Percentiles rank a stretch among this genome's conserved stretches.
Evolutionary conservation across 2,888 invertebrate genomes (phyloP).

Genomic region (Antheraea assamensis): DNA sequence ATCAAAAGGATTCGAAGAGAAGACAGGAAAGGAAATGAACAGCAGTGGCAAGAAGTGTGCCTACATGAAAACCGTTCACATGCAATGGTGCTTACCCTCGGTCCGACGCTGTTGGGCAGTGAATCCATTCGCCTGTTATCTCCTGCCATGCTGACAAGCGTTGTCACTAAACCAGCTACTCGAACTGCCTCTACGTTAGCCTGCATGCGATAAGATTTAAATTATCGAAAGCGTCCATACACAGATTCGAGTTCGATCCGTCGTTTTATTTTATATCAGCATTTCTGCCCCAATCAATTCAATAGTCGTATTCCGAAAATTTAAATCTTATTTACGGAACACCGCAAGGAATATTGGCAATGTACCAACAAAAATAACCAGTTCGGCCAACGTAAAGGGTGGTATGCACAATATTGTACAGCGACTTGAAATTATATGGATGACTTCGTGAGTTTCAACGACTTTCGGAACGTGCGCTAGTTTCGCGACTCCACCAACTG

Average conservation of each 20-base stretch:
- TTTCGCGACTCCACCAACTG: slow-evolving; percentile 41
- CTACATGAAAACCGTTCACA: slow-evolving; percentile 35
- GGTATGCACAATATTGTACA: slow-evolving; percentile 53
- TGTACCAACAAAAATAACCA: slow-evolving; percentile 59
- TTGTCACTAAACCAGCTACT: slow-evolving; percentile 91
- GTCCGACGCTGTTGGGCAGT: slow-evolving; percentile 79
- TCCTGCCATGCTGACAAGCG: slow-evolving; percentile 91
- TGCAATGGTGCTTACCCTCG: slow-evolving; percentile 71
- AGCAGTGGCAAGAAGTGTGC: slow-evolving; percentile 17
- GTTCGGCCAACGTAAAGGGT: slow-evolving; percentile 52
- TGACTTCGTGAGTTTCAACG: slow-evolving; percentile 57
- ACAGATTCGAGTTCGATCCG: slow-evolving; percentile 38
- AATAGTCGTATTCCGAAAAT: slow-evolving; percentile 59
- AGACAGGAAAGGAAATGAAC: slow-evolving; percentile 12
- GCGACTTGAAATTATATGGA: slow-evolving; percentile 51
- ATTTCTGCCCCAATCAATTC: slow-evolving; percentile 46
- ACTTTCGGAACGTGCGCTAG: slow-evolving; percentile 46
- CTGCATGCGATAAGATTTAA: slow-evolving; percentile 81
- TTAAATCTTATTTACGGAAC: slow-evolving; percentile 76
- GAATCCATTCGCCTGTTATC: slow-evolving; percentile 81
- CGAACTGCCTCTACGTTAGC: slow-evolving; percentile 92
- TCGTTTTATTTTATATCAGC: slow-evolving; percentile 39
- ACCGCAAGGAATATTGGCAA: slow-evolving; percentile 62
- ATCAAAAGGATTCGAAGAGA: neutral
- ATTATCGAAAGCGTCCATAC: slow-evolving; percentile 63